Conservation (phyloP, 2,888 invertebrate genomes). For the Schrankia costaestrigalis region DNA sequence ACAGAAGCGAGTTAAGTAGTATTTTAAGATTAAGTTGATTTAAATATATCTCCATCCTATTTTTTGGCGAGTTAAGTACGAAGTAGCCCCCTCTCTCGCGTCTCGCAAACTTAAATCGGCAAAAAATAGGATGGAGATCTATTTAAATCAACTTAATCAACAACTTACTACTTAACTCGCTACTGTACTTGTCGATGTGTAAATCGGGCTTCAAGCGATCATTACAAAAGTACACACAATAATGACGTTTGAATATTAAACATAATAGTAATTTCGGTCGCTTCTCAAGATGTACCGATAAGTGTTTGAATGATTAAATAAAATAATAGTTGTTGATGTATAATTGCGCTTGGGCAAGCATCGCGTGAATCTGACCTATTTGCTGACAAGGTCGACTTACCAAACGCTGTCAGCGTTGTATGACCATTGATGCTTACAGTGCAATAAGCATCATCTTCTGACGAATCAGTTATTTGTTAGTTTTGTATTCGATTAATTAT, state of each 20-base stretch:
- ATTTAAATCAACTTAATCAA: no score
- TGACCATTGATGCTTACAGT: constrained; percentile 21
- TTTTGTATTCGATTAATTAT: no score
- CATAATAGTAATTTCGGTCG: constrained; percentile 15
- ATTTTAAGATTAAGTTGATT: no score
- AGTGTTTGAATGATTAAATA: constrained; percentile 58
- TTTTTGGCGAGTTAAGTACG: no score
- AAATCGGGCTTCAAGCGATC: no score
- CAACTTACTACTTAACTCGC: no score
- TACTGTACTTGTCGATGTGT: no score
- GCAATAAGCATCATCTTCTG: constrained; percentile 41
- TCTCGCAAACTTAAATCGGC: no score
- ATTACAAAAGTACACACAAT: constrained; percentile 10
- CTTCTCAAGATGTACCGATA: constrained; percentile 47
- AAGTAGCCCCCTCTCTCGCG: no score
- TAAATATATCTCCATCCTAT: no score
- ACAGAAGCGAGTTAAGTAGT: no score
- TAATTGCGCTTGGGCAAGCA: constrained; percentile 66
- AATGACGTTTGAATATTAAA: constrained; percentile 18
- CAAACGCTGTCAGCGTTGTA: constrained; percentile 48
- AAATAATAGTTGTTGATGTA: constrained; percentile 64
- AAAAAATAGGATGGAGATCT: no score
- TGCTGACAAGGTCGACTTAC: constrained; percentile 60
- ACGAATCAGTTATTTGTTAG: constrained; percentile 29
- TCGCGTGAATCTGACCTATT: constrained; percentile 63